Percentiles rank a stretch among this genome's conserved stretches.
phyloP scores from a whole-genome alignment of 2,888 invertebrate species.

The Polyommatus iphigenia region DNA sequence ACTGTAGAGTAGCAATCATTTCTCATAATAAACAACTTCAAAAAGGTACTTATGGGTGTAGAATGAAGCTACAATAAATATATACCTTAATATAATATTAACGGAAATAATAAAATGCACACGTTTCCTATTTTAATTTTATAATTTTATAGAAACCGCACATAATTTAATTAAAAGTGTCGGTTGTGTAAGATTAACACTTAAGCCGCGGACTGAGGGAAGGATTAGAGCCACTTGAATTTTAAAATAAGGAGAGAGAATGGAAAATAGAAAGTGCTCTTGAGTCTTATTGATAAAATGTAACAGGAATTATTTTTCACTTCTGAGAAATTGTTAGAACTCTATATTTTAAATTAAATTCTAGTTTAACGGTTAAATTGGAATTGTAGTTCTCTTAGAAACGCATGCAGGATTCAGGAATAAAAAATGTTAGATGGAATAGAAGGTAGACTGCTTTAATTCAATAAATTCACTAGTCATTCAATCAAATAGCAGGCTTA shows the following conservation, averaged over 20 bases:
- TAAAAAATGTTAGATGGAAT: too few species aligned
- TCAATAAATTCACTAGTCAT: too few species aligned
- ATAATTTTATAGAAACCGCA: slow-evolving; percentile 4
- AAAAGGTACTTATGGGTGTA: too few species aligned
- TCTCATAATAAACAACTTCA: too few species aligned
- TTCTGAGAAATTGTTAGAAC: background rate
- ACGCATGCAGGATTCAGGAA: too few species aligned
- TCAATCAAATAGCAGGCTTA: too few species aligned
- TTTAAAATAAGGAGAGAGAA: slow-evolving; percentile 6
- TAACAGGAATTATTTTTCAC: background rate
- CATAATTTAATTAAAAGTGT: slow-evolving; percentile 49
- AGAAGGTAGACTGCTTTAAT: too few species aligned
- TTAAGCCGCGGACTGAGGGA: background rate
- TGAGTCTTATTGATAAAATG: background rate
- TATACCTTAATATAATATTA: background rate
- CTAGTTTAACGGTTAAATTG: background rate
- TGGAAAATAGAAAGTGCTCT: background rate
- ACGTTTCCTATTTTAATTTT: background rate
- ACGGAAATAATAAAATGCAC: background rate
- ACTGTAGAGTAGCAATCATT: too few species aligned
- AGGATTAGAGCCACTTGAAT: slow-evolving; percentile 17
- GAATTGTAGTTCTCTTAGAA: too few species aligned
- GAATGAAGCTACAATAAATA: too few species aligned
- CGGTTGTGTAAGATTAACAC: slow-evolving; percentile 23
- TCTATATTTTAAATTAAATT: background rate